phyloP scores from a whole-genome alignment of 2,888 invertebrate genomes.

The Acholoe squamosa region DNA sequence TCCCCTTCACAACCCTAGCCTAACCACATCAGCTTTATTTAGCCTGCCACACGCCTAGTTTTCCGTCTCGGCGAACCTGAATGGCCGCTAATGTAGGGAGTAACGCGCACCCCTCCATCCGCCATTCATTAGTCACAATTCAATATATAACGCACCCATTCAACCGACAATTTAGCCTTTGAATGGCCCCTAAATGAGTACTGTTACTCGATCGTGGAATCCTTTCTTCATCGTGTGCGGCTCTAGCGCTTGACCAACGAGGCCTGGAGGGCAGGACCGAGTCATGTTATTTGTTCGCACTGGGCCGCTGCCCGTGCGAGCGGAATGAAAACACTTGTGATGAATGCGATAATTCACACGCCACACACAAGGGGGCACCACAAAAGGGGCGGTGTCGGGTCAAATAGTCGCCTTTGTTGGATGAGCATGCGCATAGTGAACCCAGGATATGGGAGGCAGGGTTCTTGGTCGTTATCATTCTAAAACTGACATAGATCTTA shows the following conservation, averaged over 20 bases:
- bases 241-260: conserved; percentile 24
- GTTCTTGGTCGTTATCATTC: too few relatives aligned
- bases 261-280: background rate
- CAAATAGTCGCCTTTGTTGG: conserved; percentile 51
- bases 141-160: conserved; percentile 56
- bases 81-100: conserved; percentile 35
- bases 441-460: too few relatives aligned
- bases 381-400: conserved; percentile 52
- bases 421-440: background rate
- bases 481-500: too few relatives aligned
- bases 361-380: conserved; percentile 20
- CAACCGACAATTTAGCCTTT: conserved; percentile 55
- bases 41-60: conserved; percentile 27
- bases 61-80: conserved; percentile 18
- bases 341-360: conserved; percentile 54
- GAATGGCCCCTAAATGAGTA: conserved; percentile 59
- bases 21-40: conserved; percentile 56
- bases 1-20: background rate
- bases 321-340: conserved; percentile 56
- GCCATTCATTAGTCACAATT: conserved; percentile 56
- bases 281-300: conserved; percentile 49
- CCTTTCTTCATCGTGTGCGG: conserved; percentile 11
- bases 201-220: conserved; percentile 32
- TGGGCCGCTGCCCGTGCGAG: background rate
- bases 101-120: conserved; percentile 26